Evolutionary conservation across 2,113 vertebrate species (phyloP), one percentile per base, ranked within the genome.

Genomic region (Megaleporinus macrocephalus): DNA sequence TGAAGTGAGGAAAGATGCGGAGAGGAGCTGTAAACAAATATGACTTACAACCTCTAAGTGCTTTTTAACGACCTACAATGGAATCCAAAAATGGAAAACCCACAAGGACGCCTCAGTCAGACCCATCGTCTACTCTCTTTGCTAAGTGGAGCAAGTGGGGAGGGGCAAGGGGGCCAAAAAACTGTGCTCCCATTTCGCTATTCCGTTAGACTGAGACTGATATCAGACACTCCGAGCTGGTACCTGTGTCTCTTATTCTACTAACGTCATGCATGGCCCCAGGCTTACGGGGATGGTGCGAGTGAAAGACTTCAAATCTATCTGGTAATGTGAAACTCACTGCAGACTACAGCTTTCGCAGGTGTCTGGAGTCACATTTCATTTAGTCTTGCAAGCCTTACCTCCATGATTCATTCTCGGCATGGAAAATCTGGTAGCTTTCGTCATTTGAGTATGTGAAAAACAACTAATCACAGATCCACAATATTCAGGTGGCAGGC

Each of bases 31-130:
- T 33, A 66, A 66, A 33, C 11, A 65, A 66, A 33, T 20, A 66
- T 33, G 63, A 66, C 14, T 66, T 66, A 20, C 33, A 69, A n/a
- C 3, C 22, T 41, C 33, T 41, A n/a, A 10, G 18, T 70, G 33
- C 6, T 44, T 70, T 70, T 70, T 44, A 70, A n/a, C 20, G 41
- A 13, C 33, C 33, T 70, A 44, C 20, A 70, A 44, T 70, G 22
- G 24, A 44, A 24, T 26, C 33, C 66, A 41, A n/a, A 70, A 44
- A 44, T 44, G 36, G 66, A n/a, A 68, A 70, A 44, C 22, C 36
- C 66, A 70, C 33, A 44, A 70, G 66, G 33, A 44, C 66, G 29
- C 12, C 20, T 57, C 47, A 55, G 49, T 74, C 51, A 55, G 49
- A 55, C 15, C 29, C 27, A 74, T 27, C 29, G 30, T 30, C 11